phyloP scores from a whole-genome alignment of 2,797 vertebrate genomes.

The Danio tinwini region DNA sequence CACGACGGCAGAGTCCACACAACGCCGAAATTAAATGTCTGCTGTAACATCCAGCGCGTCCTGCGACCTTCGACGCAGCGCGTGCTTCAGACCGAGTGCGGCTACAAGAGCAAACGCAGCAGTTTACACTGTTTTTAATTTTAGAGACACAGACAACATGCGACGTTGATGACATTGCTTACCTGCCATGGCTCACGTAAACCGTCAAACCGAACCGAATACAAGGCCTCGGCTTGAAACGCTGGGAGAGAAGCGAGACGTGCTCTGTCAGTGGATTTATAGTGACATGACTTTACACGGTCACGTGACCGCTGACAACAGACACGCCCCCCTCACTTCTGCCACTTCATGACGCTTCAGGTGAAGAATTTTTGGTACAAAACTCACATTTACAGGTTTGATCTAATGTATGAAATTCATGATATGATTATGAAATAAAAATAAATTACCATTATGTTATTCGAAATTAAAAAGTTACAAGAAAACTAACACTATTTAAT shows the following conservation, averaged over 20 bases:
- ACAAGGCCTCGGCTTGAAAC: constrained; percentile 71
- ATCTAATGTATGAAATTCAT: background rate
- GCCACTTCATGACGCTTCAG: background rate
- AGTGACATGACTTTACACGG: constrained; percentile 48
- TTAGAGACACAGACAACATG: background rate
- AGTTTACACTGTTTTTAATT: background rate
- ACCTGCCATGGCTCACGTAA: constrained; percentile 73
- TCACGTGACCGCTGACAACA: constrained; percentile 72
- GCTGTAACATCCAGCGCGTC: background rate
- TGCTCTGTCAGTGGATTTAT: constrained; percentile 33
- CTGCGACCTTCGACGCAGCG: background rate
- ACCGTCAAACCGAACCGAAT: constrained; percentile 58
- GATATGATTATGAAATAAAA: background rate
- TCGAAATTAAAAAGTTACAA: background rate
- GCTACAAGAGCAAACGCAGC: background rate
- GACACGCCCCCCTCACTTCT: constrained; percentile 65
- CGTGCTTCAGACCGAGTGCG: background rate
- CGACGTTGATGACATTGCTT: constrained; percentile 48
- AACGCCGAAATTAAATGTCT: background rate
- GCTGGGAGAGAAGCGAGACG: constrained; percentile 54
- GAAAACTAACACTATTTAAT: too few species aligned
- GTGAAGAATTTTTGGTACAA: too few species aligned
- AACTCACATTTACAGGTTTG: background rate
- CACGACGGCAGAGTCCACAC: background rate
- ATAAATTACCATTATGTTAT: background rate